Conservation (phyloP, 1,140 invertebrate genomes). For the Bombus pascuorum region DNA sequence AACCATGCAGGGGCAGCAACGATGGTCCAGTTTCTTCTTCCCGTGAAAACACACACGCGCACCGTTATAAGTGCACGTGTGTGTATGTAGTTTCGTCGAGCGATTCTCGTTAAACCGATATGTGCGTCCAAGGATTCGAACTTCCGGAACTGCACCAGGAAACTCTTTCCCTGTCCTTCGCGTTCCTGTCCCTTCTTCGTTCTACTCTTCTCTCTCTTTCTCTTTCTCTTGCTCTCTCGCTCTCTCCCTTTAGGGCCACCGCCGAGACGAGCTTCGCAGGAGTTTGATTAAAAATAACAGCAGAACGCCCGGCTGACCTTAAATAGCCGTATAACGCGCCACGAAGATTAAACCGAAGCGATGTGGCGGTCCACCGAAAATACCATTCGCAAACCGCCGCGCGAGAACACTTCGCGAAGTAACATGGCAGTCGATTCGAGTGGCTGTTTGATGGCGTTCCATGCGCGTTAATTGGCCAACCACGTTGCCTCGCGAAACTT, state of each 20-base stretch:
- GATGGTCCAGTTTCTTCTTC: background rate
- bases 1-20: background rate
- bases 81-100: background rate
- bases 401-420: conserved; percentile 7
- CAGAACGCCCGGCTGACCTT: background rate
- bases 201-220: background rate
- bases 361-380: conserved; percentile 20
- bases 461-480: conserved; percentile 1
- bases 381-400: conserved; percentile 25
- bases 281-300: conserved; percentile 48
- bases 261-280: background rate
- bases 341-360: conserved; percentile 36
- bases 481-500: no score
- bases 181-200: no score
- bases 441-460: background rate
- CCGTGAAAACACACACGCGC: background rate
- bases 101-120: conserved; percentile 17
- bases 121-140: no score
- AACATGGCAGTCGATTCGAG: conserved; percentile 1
- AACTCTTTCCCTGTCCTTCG: no score
- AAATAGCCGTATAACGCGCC: conserved; percentile 39
- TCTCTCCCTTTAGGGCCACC: background rate
- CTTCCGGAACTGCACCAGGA: no score
- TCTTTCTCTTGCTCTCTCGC: background rate
- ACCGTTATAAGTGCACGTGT: no score